These are phyloP conservation scores for Gymnothorax reevesii DNA, from an alignment of 2,797 vertebrate genomes.

Conservation along the genomic window DNA sequence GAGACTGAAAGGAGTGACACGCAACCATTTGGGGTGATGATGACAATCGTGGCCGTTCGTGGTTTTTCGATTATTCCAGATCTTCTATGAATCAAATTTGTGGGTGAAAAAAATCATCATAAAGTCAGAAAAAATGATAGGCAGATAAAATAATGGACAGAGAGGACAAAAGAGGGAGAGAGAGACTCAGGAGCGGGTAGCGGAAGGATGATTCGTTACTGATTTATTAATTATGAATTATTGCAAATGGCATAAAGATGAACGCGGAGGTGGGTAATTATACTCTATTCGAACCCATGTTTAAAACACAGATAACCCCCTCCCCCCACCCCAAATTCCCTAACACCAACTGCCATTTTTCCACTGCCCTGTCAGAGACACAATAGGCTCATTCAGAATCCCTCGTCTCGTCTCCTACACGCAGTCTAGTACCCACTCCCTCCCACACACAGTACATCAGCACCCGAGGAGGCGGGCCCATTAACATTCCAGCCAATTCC, in stretches of 20 bases:
- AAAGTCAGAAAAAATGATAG: not conserved
- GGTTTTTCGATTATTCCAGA: not conserved
- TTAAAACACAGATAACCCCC: slow-evolving; percentile 69
- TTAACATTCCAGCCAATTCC: slow-evolving; percentile 48
- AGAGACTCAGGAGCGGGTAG: not conserved
- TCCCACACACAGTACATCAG: slow-evolving; percentile 42
- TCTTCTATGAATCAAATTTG: not conserved
- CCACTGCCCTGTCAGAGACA: slow-evolving; percentile 58
- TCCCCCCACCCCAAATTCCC: slow-evolving; percentile 26
- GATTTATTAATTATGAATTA: not conserved
- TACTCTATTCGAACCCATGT: slow-evolving; percentile 58
- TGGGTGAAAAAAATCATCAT: not conserved
- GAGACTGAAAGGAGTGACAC: not conserved
- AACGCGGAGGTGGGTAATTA: slow-evolving; percentile 52
- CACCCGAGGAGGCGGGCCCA: slow-evolving; percentile 47
- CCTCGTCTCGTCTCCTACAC: slow-evolving; percentile 59
- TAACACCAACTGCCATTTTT: not conserved
- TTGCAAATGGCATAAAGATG: slow-evolving; percentile 5
- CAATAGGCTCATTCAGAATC: slow-evolving; percentile 69
- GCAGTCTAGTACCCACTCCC: slow-evolving; percentile 21
- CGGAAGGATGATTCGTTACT: not conserved
- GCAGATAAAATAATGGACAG: not conserved
- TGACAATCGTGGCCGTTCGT: not conserved
- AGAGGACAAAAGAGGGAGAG: not conserved
- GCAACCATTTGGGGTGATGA: not conserved